Evolutionary conservation across 2,797 vertebrate genomes (phyloP), one percentile per base, ranked within the genome.

Genomic region (Rhodeus uyekii): DNA sequence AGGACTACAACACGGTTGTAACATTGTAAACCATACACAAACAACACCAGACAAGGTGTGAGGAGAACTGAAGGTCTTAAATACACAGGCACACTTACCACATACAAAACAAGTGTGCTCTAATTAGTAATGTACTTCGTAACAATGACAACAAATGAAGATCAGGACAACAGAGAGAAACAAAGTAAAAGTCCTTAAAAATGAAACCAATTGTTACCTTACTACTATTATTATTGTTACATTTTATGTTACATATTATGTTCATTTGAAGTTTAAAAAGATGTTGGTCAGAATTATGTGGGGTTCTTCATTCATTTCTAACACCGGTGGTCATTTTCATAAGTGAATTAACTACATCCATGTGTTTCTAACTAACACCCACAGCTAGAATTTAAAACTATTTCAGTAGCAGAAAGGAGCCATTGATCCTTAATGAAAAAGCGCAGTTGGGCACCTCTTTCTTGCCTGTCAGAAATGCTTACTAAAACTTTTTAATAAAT

Each of bases 221-320:
- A 39, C 13, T 14, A 36, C 8, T 38, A 64, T 10, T 64, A 39
- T 5, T 68, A 42, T 27, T 68, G 67, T 29, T 44, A 4, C 67
- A 46, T 69, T 29, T 29, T 69, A 27, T 68, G 19, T 32, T 2
- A 27, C 12, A 36, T 12, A 38, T 48, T 32, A 48, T 72, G 48
- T n/a, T 50, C 1, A 8, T 46, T 29, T 74, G 7, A 48, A 4
- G 6, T 16, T 53, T 73, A 53, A 55, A 74, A 18, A 24, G n/a
- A 58, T 58, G 50, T 27, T 74, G 13, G 22, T 38, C 55, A 60
- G 13, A 60, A 27, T 5, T 29, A 7, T 60, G 55, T 0, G 10
- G 32, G 27, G 50, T 2, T 67, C 81, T 48, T 78, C 60, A 78
- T 63, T 67, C 16, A 34, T 72, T 63, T 55, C 22, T 69, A 73